Conservation (phyloP, 92 coral and sea anemone genomes). For the Epizoanthus illoricatus region DNA sequence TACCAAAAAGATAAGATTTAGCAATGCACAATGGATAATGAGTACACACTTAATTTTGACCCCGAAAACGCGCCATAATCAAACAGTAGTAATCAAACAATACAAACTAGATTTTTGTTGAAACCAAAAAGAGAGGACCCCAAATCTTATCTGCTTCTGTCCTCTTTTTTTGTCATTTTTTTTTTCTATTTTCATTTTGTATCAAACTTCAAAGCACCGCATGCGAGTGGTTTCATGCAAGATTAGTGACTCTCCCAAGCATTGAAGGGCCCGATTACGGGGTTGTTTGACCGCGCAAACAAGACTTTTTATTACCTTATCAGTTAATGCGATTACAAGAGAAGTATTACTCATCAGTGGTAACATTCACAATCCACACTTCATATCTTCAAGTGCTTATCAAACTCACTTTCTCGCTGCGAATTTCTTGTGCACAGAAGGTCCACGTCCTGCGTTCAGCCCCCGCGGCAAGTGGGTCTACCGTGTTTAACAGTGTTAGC, state of each 20-base stretch:
- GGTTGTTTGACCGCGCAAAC: not conserved
- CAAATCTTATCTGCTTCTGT: too few species aligned
- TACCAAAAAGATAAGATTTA: too few species aligned
- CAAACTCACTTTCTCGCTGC: not conserved
- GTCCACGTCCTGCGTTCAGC: not conserved
- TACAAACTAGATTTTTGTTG: too few species aligned
- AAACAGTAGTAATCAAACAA: too few species aligned
- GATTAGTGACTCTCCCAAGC: constrained; percentile 5
- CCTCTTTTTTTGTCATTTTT: too few species aligned
- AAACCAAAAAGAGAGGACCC: too few species aligned
- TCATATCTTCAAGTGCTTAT: not conserved
- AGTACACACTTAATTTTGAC: too few species aligned
- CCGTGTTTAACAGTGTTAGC: not conserved
- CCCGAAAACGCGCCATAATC: too few species aligned
- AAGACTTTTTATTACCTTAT: not conserved
- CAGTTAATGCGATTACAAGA: constrained; percentile 20
- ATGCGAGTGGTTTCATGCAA: not conserved
- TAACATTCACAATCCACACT: not conserved
- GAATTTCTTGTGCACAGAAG: constrained; percentile 22
- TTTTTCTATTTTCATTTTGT: too few species aligned
- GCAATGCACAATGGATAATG: too few species aligned
- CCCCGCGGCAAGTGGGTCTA: not conserved
- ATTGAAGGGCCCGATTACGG: not conserved
- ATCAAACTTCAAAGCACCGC: not conserved
- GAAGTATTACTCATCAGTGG: not conserved